phyloP scores from a whole-genome alignment of 2,113 vertebrate genomes.

The Erythrolamprus reginae region DNA sequence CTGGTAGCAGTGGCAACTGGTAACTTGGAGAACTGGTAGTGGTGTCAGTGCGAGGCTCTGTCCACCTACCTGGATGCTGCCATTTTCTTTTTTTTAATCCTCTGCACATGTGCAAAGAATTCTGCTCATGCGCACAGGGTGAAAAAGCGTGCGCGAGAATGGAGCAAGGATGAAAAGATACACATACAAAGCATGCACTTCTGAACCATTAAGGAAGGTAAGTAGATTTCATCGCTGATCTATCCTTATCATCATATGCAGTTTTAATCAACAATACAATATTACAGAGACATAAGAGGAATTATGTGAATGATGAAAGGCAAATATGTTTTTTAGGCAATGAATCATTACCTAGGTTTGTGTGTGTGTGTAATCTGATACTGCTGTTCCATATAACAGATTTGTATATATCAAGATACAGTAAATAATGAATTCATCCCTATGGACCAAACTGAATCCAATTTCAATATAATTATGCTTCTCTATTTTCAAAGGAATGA shows the following conservation, averaged over 20 bases:
- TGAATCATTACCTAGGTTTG: constrained; percentile 1
- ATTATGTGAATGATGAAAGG: constrained; percentile 9
- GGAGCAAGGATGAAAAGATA: too few relatives aligned
- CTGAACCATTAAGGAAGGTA: too few relatives aligned
- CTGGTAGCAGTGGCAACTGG: too few relatives aligned
- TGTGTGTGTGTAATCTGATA: constrained; percentile 11
- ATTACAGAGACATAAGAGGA: not conserved
- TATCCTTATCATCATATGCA: not conserved
- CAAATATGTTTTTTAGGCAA: constrained; percentile 9
- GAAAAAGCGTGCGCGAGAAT: too few relatives aligned
- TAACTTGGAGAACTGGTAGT: too few relatives aligned
- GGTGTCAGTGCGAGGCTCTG: too few relatives aligned
- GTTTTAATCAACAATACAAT: not conserved
- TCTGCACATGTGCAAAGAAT: too few relatives aligned
- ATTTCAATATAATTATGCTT: constrained; percentile 48
- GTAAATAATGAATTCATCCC: constrained; percentile 46
- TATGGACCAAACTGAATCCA: constrained; percentile 48
- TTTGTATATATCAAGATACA: constrained; percentile 39
- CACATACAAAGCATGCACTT: too few relatives aligned
- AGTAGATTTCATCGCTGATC: too few relatives aligned
- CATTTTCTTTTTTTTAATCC: too few relatives aligned
- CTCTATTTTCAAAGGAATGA: constrained; percentile 50
- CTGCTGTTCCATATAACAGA: constrained; percentile 26
- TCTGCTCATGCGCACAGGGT: too few relatives aligned
- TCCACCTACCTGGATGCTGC: too few relatives aligned